Conservation (phyloP, 1,140 invertebrate species). For the Cydia amplana region DNA sequence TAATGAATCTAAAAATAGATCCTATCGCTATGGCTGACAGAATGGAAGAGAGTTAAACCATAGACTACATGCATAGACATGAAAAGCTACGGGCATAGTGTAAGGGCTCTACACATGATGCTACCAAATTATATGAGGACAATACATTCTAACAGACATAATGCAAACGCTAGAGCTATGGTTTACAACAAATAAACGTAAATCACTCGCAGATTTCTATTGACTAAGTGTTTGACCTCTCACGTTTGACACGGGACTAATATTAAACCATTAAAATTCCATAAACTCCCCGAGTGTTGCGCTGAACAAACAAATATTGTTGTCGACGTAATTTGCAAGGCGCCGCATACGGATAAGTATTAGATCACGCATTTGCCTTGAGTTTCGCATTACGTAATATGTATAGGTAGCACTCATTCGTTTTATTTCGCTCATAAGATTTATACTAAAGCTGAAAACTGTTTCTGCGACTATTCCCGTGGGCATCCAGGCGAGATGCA, state of each 20-base stretch:
- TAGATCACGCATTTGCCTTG: conserved; percentile 32
- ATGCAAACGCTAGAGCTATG: background rate
- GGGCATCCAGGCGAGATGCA: background rate
- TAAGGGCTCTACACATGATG: no score
- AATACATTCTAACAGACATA: no score
- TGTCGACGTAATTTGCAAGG: conserved; percentile 28
- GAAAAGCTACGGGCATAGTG: no score
- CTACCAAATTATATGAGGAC: no score
- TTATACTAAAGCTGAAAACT: background rate
- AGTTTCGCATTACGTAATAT: conserved; percentile 43
- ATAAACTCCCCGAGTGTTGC: conserved; percentile 46
- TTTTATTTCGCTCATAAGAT: background rate
- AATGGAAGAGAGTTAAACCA: no score
- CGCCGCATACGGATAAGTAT: conserved; percentile 28
- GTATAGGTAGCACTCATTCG: background rate
- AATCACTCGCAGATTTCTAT: conserved; percentile 14
- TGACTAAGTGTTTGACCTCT: conserved; percentile 32
- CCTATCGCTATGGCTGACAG: no score
- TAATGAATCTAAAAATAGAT: no score
- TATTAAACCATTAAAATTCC: conserved; percentile 58
- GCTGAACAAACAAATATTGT: conserved; percentile 47
- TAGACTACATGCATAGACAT: no score
- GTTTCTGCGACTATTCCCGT: background rate
- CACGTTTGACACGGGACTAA: conserved; percentile 24
- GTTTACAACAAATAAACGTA: background rate